These are phyloP conservation scores for Ardeotis arabs DNA, from an alignment of 2,113 vertebrate genomes.

Conservation along the genomic window DNA sequence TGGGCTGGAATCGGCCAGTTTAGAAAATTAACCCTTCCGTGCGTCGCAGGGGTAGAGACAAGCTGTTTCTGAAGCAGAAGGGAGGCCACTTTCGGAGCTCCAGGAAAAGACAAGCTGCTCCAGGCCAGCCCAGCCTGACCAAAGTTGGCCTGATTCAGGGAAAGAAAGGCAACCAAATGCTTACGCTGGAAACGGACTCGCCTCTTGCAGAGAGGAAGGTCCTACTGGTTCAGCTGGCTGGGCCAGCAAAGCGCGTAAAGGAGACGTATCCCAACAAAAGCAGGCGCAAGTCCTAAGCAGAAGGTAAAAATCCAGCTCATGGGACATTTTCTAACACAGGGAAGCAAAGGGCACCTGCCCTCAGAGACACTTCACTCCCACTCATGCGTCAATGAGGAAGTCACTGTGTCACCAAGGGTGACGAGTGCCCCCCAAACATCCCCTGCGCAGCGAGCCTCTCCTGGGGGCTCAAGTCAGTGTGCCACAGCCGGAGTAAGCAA, in stretches of 20 bases:
- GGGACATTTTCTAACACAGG: neutral
- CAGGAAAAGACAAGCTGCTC: neutral
- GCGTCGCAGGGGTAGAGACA: neutral
- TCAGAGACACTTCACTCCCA: neutral
- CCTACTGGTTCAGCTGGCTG: neutral
- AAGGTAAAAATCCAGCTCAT: neutral
- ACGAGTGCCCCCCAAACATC: no score
- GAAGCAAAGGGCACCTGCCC: neutral
- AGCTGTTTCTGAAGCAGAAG: neutral
- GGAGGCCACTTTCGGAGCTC: neutral
- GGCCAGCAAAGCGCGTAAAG: neutral
- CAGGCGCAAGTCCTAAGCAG: neutral
- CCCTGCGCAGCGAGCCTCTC: neutral
- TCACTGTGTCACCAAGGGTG: neutral
- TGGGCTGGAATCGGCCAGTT: constrained; percentile 45
- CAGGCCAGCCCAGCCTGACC: neutral
- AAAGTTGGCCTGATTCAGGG: neutral
- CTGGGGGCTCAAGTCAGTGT: neutral
- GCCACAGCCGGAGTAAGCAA: neutral
- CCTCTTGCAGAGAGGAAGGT: neutral
- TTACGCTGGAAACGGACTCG: neutral
- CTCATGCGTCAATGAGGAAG: neutral
- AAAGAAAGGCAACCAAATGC: neutral
- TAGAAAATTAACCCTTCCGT: constrained; percentile 66
- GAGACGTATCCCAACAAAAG: neutral